Conservation (phyloP, 2,797 vertebrate genomes). For the Gobio occitaniae region DNA sequence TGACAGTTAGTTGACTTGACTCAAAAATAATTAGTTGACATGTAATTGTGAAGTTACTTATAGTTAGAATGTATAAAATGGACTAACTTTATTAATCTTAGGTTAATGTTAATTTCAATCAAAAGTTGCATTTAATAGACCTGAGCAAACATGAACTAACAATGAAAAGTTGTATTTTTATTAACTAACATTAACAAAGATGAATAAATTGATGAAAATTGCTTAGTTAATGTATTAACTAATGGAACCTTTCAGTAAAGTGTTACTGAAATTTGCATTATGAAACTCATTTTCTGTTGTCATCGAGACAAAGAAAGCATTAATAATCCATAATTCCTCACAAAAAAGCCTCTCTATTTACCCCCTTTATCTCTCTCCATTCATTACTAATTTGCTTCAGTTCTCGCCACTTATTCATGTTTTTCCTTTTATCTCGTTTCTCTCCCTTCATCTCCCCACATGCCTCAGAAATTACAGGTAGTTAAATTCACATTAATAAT, state of each 20-base stretch:
- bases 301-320: not conserved
- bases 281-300: not conserved
- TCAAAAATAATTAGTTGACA: too few relatives aligned
- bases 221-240: not conserved
- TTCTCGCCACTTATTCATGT: slow-evolving; percentile 12
- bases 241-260: not conserved
- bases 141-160: not conserved
- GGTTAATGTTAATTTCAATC: not conserved
- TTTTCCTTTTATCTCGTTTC: slow-evolving; percentile 19
- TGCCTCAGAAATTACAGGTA: slow-evolving; percentile 35
- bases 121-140: not conserved
- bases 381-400: slow-evolving; percentile 6
- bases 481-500: slow-evolving; percentile 48
- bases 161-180: not conserved
- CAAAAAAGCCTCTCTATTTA: not conserved
- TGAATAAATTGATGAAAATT: not conserved
- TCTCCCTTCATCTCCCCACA: slow-evolving; percentile 25
- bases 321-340: not conserved
- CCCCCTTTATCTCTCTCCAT: not conserved
- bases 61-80: too few relatives aligned
- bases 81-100: not conserved
- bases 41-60: too few relatives aligned
- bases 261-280: too few relatives aligned
- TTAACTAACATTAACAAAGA: not conserved
- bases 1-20: too few relatives aligned